Evolutionary conservation across 2,888 invertebrate species (phyloP).

Genomic region (Apodemia mormo): DNA sequence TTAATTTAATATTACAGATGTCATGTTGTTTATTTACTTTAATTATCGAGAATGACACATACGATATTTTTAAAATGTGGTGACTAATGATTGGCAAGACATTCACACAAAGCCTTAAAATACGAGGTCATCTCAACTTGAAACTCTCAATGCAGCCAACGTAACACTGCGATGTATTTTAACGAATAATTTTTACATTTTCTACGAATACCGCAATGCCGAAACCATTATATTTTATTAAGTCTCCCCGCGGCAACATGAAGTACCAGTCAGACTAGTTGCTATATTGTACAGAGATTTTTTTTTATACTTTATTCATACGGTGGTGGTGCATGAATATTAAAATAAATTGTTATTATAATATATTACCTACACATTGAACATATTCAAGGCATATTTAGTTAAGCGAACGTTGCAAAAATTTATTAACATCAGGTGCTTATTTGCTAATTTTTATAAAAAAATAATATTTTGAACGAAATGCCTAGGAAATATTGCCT

Average conservation of each 20-base stretch:
- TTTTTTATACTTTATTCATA: neutral
- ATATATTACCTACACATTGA: no score
- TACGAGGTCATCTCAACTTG: slow-evolving; percentile 3
- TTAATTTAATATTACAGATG: no score
- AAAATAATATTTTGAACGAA: no score
- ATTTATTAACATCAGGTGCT: no score
- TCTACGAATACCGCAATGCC: slow-evolving; percentile 31
- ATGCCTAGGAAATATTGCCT: no score
- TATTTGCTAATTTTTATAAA: no score
- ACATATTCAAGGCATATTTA: no score
- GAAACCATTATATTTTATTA: slow-evolving; percentile 25
- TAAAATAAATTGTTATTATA: no score
- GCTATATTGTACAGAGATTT: neutral
- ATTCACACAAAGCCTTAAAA: slow-evolving; percentile 5
- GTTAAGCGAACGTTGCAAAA: no score
- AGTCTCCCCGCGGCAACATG: neutral
- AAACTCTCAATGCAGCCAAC: neutral
- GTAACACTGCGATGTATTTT: neutral
- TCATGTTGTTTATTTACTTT: no score
- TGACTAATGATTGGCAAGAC: neutral
- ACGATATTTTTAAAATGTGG: neutral
- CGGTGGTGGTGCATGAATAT: neutral
- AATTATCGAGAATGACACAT: no score
- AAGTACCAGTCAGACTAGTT: slow-evolving; percentile 4
- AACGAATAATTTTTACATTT: neutral